Percentiles rank a stretch among this genome's conserved stretches.
Evolutionary conservation across 2,888 invertebrate genomes (phyloP).

Genomic region (Tiliacea citrago): DNA sequence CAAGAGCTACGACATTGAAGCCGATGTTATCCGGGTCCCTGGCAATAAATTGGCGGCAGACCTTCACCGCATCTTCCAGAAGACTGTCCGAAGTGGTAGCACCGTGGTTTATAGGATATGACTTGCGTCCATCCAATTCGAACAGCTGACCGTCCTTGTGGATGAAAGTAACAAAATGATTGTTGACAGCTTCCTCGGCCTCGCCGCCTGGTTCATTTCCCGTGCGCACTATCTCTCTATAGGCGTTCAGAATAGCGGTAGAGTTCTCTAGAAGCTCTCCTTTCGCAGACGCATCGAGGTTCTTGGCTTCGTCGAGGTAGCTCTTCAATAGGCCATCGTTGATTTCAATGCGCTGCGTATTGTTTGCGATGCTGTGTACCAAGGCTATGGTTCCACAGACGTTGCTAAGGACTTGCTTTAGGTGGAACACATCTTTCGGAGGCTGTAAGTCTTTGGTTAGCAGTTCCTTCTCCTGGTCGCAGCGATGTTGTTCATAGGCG

Average conservation of each 20-base stretch:
- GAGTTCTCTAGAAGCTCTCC: slow-evolving; percentile 94
- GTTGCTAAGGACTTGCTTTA: slow-evolving; percentile 97
- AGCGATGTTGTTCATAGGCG: slow-evolving; percentile 93
- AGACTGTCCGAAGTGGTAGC: slow-evolving; percentile 93
- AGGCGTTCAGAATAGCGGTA: slow-evolving; percentile 93
- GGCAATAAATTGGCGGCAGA: slow-evolving; percentile 96
- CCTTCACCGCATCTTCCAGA: slow-evolving; percentile 95
- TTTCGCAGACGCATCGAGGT: slow-evolving; percentile 93
- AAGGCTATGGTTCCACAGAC: slow-evolving; percentile 99
- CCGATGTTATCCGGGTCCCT: slow-evolving; percentile 96
- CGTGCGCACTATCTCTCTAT: slow-evolving; percentile 94
- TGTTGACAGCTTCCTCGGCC: slow-evolving; percentile 93
- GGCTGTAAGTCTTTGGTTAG: slow-evolving; percentile 89
- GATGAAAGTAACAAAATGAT: slow-evolving; percentile 97
- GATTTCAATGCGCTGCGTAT: slow-evolving; percentile 93
- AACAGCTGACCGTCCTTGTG: slow-evolving; percentile 95
- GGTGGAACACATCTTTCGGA: slow-evolving; percentile 94
- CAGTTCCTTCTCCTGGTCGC: slow-evolving; percentile 91
- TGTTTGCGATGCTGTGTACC: slow-evolving; percentile 98
- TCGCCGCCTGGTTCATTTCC: slow-evolving; percentile 94
- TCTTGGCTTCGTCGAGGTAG: slow-evolving; percentile 93
- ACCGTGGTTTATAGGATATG: slow-evolving; percentile 96
- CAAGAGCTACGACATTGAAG: slow-evolving; percentile 96
- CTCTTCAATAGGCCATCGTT: slow-evolving; percentile 93
- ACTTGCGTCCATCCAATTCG: slow-evolving; percentile 93